Base-by-base conservation (phyloP, 2,797 vertebrate genomes). In the Epinephelus awoara region DNA sequence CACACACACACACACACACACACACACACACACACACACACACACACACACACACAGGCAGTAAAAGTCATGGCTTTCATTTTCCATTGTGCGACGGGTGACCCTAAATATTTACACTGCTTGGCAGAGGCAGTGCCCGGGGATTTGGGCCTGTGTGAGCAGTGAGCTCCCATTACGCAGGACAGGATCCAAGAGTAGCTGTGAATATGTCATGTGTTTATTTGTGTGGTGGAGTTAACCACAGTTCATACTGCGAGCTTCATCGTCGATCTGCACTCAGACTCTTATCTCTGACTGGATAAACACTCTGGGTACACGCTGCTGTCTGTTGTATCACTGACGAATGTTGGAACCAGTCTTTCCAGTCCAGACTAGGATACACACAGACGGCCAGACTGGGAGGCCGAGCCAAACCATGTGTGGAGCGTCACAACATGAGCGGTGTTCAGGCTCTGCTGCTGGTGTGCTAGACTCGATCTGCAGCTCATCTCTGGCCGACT, bases 101-200 rank as follows among this genome's bases (percentile, higher is more conserved):
- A 95, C 94, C 93, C 92, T 95, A 95, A 95, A 95, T 95, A 95
- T 95, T 95, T 95, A 95, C 91, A 90, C 88, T 86, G 83, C 89
- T 88, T 94, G 94, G 93, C 94, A 94, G 86, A 90, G 70, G 56
- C 85, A 72, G 81, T 88, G 89, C 83, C 91, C 85, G 34, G 79
- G 89, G 90, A 89, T 88, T 59, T 74, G 75, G 64, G 72, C 67
- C 73, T 72, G 4, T 51, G 59, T 80, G 79, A 83, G 66, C 65
- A 46, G 47, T 14, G 77, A 78, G 80, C 80, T 83, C 67, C 82
- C 75, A 59, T 88, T 76, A 85, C 52, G 44, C 82, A 63, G 74
- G 21, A 81, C 84, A 55, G 51, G 59, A 12, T 80, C 82, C 77
- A 51, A 8, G 34, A 51, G 83, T 72, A 66, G 79, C 76, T 12